Conservation (phyloP, 2,797 vertebrate genomes). For the Coregonus sp. region DNA sequence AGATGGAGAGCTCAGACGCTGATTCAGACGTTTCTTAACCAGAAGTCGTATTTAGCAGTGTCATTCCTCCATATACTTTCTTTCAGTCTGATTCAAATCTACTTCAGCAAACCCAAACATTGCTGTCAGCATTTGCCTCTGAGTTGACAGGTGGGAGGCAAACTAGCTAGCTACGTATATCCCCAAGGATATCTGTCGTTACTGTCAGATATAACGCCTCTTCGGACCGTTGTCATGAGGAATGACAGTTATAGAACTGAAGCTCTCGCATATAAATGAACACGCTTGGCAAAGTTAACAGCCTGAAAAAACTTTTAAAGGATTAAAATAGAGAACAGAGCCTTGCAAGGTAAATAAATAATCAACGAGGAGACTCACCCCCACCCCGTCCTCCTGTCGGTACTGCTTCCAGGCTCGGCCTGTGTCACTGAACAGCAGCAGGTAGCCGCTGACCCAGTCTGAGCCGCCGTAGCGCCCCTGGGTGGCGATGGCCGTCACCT, state of each 20-base stretch:
- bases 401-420: constrained; percentile 91
- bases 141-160: neutral
- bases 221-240: neutral
- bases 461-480: constrained; percentile 91
- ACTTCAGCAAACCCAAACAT: neutral
- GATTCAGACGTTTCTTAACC: constrained; percentile 14
- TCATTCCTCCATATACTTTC: neutral
- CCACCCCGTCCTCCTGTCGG: constrained; percentile 84
- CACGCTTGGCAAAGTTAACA: too few relatives aligned
- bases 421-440: constrained; percentile 92
- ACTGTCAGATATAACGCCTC: neutral
- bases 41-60: constrained; percentile 20
- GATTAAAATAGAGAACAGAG: neutral
- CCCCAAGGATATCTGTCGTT: neutral
- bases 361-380: constrained; percentile 46
- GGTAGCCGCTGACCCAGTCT: constrained; percentile 92
- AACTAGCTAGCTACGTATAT: neutral
- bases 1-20: constrained; percentile 12
- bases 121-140: neutral
- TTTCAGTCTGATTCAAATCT: constrained; percentile 11
- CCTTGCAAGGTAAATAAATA: neutral
- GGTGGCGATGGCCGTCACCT: constrained; percentile 89
- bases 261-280: neutral
- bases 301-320: too few relatives aligned
- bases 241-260: neutral